These are phyloP conservation scores for Oreocharis arfaki DNA, from an alignment of 2,113 vertebrate species.

Conservation along the genomic window DNA sequence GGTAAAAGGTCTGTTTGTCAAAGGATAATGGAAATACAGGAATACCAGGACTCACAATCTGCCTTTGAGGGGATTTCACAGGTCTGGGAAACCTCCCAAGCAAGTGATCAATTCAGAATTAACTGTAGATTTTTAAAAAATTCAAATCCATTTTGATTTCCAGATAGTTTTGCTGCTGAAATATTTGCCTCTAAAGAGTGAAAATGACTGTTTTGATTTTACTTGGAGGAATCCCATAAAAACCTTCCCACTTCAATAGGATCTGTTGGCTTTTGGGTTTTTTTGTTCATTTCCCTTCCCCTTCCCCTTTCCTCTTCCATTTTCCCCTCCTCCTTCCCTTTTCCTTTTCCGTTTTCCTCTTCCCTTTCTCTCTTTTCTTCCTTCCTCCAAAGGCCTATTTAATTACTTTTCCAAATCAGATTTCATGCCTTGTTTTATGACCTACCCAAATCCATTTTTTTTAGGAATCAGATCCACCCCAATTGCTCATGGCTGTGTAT, in stretches of 20 bases:
- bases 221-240: background rate
- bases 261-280: background rate
- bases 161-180: background rate
- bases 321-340: rapidly evolving
- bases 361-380: background rate
- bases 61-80: background rate
- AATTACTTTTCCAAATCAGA: background rate
- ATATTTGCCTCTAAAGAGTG: background rate
- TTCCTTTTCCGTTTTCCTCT: too few species aligned
- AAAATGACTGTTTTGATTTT: background rate
- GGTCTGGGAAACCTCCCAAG: background rate
- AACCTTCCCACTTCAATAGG: background rate
- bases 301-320: too few species aligned
- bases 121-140: background rate
- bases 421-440: background rate
- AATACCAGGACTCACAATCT: background rate
- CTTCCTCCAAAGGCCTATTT: background rate
- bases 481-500: background rate
- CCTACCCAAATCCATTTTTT: background rate
- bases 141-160: background rate
- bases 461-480: background rate
- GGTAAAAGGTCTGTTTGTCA: background rate
- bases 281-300: background rate
- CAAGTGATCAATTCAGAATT: background rate
- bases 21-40: background rate